Conservation (phyloP, 2,888 invertebrate genomes). For the Deilephila porcellus region DNA sequence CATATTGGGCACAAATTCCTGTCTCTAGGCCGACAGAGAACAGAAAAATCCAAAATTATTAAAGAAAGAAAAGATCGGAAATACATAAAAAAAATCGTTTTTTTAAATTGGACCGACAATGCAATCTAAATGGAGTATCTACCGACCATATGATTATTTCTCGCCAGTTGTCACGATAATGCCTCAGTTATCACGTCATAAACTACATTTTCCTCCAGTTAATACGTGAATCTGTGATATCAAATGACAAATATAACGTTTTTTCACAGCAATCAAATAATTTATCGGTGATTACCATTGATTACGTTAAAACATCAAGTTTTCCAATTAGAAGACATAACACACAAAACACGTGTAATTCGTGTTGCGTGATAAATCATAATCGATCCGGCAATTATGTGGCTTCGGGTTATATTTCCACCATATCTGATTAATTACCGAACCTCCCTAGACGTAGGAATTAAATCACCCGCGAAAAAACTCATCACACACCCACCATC, state of each 20-base stretch:
- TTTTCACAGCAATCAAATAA: slow-evolving; percentile 6
- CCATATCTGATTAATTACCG: slow-evolving; percentile 19
- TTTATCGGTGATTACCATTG: background rate
- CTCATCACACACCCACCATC: background rate
- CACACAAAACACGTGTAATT: slow-evolving; percentile 2
- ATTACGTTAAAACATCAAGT: slow-evolving; percentile 10
- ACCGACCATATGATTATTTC: too few relatives aligned
- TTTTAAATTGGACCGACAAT: too few relatives aligned
- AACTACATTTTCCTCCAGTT: too few relatives aligned
- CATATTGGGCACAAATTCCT: too few relatives aligned
- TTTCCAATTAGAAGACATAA: slow-evolving; percentile 7
- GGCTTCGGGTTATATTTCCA: background rate
- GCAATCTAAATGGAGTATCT: too few relatives aligned
- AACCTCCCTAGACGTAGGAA: background rate
- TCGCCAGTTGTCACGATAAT: too few relatives aligned
- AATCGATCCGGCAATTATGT: slow-evolving; percentile 14
- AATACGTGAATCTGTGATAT: background rate
- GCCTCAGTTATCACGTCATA: too few relatives aligned
- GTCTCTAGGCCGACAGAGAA: too few relatives aligned
- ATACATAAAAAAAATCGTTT: too few relatives aligned
- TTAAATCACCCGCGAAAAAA: slow-evolving; percentile 5
- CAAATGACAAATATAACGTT: background rate
- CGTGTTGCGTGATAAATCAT: background rate
- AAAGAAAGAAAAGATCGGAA: too few relatives aligned
- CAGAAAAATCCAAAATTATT: too few relatives aligned